Conservation (phyloP, 35 echinoderm and acorn worm genomes). For the Lytechinus variegatus region DNA sequence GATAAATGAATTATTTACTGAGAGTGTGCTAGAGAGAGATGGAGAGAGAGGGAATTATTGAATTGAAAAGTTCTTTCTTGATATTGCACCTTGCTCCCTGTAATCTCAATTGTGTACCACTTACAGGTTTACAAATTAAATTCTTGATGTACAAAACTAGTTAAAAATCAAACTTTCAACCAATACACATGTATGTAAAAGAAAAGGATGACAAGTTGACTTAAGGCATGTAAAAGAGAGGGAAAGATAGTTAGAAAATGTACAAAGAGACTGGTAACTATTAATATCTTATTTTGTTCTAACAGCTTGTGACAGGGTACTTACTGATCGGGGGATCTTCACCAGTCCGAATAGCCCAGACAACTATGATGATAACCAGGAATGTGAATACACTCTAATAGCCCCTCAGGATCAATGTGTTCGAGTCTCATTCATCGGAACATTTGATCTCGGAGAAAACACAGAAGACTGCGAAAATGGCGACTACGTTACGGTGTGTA, state of each 20-base stretch:
- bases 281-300: background rate
- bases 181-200: no score
- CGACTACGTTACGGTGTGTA: conserved; percentile 47
- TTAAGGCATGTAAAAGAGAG: background rate
- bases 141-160: no score
- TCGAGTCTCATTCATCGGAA: background rate
- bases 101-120: no score
- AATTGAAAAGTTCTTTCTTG: no score
- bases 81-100: no score
- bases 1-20: no score
- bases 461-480: background rate
- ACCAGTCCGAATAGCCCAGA: background rate
- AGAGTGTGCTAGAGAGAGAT: no score
- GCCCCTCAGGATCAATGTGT: background rate
- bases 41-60: no score
- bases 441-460: background rate
- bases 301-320: conserved; percentile 52
- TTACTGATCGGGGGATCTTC: conserved; percentile 31
- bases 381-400: conserved; percentile 37
- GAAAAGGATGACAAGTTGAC: no score
- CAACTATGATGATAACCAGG: conserved; percentile 27
- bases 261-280: background rate
- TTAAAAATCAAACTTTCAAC: no score
- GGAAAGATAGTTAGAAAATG: background rate
- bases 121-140: no score